Conservation (phyloP, 2,888 invertebrate genomes). For the Drosophila subsilvestris region DNA sequence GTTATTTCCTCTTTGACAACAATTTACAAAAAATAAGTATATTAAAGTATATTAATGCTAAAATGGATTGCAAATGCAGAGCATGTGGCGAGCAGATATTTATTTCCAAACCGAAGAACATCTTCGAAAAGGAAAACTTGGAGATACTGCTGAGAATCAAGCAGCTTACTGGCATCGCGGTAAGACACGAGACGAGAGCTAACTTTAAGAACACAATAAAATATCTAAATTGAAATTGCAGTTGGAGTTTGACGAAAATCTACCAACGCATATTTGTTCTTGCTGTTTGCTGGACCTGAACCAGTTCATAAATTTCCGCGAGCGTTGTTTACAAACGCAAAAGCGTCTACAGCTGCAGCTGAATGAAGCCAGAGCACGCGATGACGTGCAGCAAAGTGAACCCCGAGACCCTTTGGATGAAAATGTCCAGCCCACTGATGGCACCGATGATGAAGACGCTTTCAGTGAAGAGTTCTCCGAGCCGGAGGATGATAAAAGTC, state of each 20-base stretch:
- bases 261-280: slow-evolving; percentile 60
- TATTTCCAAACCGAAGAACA: slow-evolving; percentile 49
- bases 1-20: too few species aligned
- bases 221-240: slow-evolving; percentile 1
- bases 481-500: not conserved
- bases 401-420: not conserved
- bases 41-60: not conserved
- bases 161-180: slow-evolving; percentile 52
- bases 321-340: slow-evolving; percentile 55
- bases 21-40: too few species aligned
- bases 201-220: not conserved
- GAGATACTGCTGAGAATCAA: slow-evolving; percentile 44
- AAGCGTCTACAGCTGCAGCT: slow-evolving; percentile 21
- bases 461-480: not conserved
- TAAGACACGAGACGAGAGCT: slow-evolving; percentile 27
- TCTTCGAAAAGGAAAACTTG: slow-evolving; percentile 46
- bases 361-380: not conserved
- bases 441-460: not conserved
- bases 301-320: slow-evolving; percentile 54
- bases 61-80: slow-evolving; percentile 47
- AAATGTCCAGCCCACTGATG: not conserved
- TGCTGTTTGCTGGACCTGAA: slow-evolving; percentile 61
- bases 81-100: slow-evolving; percentile 60
- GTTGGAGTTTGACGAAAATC: slow-evolving; percentile 21
- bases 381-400: too few species aligned